Percentiles rank a stretch among this genome's conserved stretches.
phyloP scores from a whole-genome alignment of 1,140 invertebrate genomes.

The Steinernema khuongi region DNA sequence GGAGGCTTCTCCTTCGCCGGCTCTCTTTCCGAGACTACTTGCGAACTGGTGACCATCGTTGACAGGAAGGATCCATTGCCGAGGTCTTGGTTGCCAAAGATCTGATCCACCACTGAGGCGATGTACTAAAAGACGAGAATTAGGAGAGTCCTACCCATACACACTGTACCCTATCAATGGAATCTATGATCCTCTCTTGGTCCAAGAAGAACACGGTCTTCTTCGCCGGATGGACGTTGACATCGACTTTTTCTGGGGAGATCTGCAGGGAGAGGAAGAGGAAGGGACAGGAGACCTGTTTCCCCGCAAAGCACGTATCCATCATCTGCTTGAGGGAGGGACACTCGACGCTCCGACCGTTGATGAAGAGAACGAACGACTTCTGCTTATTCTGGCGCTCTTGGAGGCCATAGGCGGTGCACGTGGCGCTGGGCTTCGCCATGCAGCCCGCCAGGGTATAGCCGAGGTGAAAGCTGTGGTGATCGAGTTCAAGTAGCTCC shows the following conservation, averaged over 20 bases:
- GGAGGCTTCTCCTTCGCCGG: background rate
- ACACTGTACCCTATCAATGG: constrained; percentile 41
- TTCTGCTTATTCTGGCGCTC: constrained; percentile 27
- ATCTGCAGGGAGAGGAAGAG: constrained; percentile 40
- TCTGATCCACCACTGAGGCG: background rate
- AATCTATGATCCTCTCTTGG: constrained; percentile 46
- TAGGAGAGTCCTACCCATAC: background rate
- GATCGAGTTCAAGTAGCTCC: constrained; percentile 44
- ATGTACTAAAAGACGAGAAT: constrained; percentile 9
- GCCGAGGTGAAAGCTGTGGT: constrained; percentile 27
- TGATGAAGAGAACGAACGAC: constrained; percentile 47
- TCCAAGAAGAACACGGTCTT: constrained; percentile 42
- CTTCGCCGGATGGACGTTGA: constrained; percentile 52
- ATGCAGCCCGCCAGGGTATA: constrained; percentile 29
- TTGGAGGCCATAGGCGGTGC: constrained; percentile 26
- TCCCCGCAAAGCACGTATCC: constrained; percentile 36
- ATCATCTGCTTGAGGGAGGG: constrained; percentile 37
- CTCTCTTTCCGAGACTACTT: background rate
- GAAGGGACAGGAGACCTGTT: constrained; percentile 37
- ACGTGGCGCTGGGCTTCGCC: constrained; percentile 35
- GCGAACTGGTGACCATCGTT: background rate
- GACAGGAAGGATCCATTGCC: background rate
- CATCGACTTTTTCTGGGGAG: constrained; percentile 44
- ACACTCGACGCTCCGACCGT: constrained; percentile 43
- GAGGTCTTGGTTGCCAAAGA: background rate